These are phyloP conservation scores for Dynastes grantii DNA, from an alignment of 2,888 invertebrate genomes.

Conservation along the genomic window DNA sequence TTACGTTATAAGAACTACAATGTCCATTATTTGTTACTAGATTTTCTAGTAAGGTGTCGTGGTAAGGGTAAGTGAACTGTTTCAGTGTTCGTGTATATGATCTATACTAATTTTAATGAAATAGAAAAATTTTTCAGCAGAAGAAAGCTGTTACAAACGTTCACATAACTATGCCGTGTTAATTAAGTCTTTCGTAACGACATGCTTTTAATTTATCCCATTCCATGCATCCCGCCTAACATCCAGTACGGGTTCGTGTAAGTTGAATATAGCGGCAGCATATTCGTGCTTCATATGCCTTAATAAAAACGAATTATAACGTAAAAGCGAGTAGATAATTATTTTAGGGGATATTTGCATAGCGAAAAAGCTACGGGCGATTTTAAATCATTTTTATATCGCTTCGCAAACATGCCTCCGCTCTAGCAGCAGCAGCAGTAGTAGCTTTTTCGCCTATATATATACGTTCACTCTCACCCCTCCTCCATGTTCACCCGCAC, in stretches of 20 bases:
- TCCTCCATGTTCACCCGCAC: not conserved
- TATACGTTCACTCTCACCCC: slow-evolving; percentile 5
- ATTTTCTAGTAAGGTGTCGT: no score
- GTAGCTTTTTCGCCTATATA: not conserved
- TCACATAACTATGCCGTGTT: not conserved
- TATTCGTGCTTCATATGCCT: slow-evolving; percentile 23
- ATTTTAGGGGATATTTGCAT: slow-evolving; percentile 61
- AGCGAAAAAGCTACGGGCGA: slow-evolving; percentile 58
- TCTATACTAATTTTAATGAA: no score
- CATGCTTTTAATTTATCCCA: slow-evolving; percentile 47
- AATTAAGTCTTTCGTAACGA: slow-evolving; percentile 26
- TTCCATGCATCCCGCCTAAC: slow-evolving; percentile 16
- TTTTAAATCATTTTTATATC: slow-evolving; percentile 63
- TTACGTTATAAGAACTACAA: no score
- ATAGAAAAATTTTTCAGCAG: no score
- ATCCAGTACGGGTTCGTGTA: not conserved
- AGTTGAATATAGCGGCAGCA: not conserved
- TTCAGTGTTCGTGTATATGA: no score
- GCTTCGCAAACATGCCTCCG: slow-evolving; percentile 59
- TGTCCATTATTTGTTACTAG: no score
- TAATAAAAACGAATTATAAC: slow-evolving; percentile 59
- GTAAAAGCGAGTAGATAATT: slow-evolving; percentile 59
- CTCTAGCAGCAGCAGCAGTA: not conserved
- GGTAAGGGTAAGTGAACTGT: no score
- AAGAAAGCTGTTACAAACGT: no score